These are phyloP conservation scores for Dusona sp. DNA, from an alignment of 2,888 invertebrate genomes.

Conservation along the genomic window DNA sequence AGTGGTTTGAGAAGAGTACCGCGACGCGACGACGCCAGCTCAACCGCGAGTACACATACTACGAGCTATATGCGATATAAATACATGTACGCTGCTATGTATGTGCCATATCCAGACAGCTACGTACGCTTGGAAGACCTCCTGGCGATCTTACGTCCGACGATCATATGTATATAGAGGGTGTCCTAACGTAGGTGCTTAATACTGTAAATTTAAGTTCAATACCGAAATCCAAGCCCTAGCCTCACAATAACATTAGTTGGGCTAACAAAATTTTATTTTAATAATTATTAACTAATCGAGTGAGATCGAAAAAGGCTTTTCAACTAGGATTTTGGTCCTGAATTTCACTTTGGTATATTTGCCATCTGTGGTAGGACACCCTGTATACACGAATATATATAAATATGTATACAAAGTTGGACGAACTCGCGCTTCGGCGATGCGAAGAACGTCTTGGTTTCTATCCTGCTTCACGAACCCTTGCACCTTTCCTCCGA, in stretches of 20 bases:
- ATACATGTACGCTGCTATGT: conserved; percentile 9
- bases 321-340: neutral
- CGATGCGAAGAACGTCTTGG: conserved; percentile 61
- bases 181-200: neutral
- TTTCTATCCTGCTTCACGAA: conserved; percentile 57
- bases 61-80: conserved; percentile 13
- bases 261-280: neutral
- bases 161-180: conserved; percentile 3
- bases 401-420: conserved; percentile 21
- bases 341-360: neutral
- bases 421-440: conserved; percentile 58
- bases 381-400: neutral
- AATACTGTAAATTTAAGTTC: neutral
- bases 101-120: neutral
- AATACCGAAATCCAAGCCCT: neutral
- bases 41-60: conserved; percentile 24
- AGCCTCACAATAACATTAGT: neutral
- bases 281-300: neutral
- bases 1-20: conserved; percentile 22
- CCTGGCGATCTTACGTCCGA: conserved; percentile 43
- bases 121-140: conserved; percentile 24
- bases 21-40: conserved; percentile 66
- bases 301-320: neutral
- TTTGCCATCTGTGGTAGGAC: neutral
- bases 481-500: conserved; percentile 55